phyloP scores from a whole-genome alignment of 2,113 vertebrate genomes.

The Bostrychus sinensis region DNA sequence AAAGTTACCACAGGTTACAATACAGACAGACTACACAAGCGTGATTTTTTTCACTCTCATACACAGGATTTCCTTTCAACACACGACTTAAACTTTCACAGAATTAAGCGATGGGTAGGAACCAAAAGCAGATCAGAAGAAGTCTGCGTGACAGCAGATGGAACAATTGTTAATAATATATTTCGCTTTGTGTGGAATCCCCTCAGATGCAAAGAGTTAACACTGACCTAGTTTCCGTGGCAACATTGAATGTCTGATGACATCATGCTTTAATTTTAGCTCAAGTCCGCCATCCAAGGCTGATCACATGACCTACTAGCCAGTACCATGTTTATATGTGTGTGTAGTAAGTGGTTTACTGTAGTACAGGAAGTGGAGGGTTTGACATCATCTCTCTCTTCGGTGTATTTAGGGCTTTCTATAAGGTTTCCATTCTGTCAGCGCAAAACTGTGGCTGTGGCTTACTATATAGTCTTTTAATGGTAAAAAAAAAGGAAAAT shows the following conservation, averaged over 20 bases:
- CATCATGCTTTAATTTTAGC: conserved; percentile 78
- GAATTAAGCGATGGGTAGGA: conserved; percentile 15
- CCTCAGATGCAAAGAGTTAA: conserved; percentile 72
- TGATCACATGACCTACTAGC: conserved; percentile 64
- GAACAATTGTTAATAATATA: conserved; percentile 38
- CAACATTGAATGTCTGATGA: conserved; percentile 78
- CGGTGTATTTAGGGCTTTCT: conserved; percentile 41
- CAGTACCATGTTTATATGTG: conserved; percentile 23
- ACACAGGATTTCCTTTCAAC: conserved; percentile 65
- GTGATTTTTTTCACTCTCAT: conserved; percentile 39
- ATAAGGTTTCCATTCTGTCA: conserved; percentile 52
- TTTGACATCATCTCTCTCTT: conserved; percentile 73
- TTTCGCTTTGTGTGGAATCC: conserved; percentile 58
- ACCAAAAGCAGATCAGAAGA: conserved; percentile 17
- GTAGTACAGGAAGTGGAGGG: conserved; percentile 70
- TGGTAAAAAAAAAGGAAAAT: conserved; percentile 2
- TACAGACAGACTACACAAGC: conserved; percentile 13
- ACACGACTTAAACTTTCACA: conserved; percentile 15
- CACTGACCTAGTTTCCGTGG: conserved; percentile 79
- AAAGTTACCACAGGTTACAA: conserved; percentile 38
- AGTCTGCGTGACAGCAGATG: conserved; percentile 31
- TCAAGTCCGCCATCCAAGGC: conserved; percentile 54
- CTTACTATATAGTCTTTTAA: neutral
- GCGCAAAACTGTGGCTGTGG: conserved; percentile 11
- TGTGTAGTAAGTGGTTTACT: conserved; percentile 53